Evolutionary conservation across 2,113 vertebrate genomes (phyloP).

Genomic region (Calonectris borealis): DNA sequence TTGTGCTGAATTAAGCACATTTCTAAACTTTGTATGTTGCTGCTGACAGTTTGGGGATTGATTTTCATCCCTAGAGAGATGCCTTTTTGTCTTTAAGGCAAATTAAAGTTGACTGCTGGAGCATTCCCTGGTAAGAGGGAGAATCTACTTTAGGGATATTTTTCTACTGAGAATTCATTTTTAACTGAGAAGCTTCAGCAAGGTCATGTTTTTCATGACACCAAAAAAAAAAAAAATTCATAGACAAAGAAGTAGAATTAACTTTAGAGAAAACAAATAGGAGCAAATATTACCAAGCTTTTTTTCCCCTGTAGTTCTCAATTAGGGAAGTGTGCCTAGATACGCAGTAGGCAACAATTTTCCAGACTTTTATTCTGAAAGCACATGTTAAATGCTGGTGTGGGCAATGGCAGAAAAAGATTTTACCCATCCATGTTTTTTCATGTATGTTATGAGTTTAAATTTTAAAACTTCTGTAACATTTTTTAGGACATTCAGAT

Average conservation of each 20-base stretch:
- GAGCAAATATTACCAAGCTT: neutral
- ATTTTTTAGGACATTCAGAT: neutral
- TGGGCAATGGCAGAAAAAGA: neutral
- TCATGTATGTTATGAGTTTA: neutral
- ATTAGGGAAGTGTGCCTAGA: neutral
- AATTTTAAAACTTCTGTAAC: neutral
- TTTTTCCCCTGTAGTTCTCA: neutral
- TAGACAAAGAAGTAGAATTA: neutral
- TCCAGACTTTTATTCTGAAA: neutral
- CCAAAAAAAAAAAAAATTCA: neutral
- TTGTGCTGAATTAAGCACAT: slow-evolving; percentile 67
- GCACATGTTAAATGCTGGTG: rapidly evolving
- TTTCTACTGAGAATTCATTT: slow-evolving; percentile 55
- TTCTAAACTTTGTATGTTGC: slow-evolving; percentile 61
- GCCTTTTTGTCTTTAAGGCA: slow-evolving; percentile 62
- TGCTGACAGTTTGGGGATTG: slow-evolving; percentile 60
- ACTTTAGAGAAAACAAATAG: neutral
- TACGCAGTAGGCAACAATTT: neutral
- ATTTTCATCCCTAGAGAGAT: slow-evolving; percentile 60
- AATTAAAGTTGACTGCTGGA: slow-evolving; percentile 59
- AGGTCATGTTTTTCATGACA: slow-evolving; percentile 24
- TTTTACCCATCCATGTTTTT: neutral
- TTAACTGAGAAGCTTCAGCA: slow-evolving; percentile 26
- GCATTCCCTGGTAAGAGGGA: slow-evolving; percentile 14
- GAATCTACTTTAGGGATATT: slow-evolving; percentile 37